Conservation (phyloP, 37 sponge, comb jelly and placozoan genomes). For the Diacarnus erythraeanus region DNA sequence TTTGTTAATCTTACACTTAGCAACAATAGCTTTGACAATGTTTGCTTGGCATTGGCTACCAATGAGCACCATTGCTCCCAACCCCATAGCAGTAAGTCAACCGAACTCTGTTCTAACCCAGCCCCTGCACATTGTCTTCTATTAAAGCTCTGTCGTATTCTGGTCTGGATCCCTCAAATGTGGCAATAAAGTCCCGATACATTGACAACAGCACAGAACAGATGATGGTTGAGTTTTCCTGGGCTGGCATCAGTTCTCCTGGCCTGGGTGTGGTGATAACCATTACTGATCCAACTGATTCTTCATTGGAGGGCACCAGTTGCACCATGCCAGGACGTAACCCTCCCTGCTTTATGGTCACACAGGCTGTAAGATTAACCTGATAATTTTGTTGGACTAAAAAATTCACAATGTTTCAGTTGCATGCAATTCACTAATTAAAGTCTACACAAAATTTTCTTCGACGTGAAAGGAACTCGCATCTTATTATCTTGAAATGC, state of each 20-base stretch:
- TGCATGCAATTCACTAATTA: background rate
- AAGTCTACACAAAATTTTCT: background rate
- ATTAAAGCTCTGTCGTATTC: background rate
- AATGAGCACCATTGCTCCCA: background rate
- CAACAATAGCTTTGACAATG: background rate
- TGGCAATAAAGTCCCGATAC: background rate
- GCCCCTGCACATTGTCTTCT: background rate
- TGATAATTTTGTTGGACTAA: background rate
- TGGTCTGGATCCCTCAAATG: background rate
- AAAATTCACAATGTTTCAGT: background rate
- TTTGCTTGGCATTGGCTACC: background rate
- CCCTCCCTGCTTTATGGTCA: background rate
- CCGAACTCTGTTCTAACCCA: background rate
- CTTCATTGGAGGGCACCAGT: background rate
- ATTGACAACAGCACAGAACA: background rate
- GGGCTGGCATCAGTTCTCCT: background rate
- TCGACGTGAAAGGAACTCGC: background rate
- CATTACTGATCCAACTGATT: background rate
- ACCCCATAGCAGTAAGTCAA: background rate
- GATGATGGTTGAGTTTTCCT: background rate
- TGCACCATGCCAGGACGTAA: background rate
- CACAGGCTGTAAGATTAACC: conserved; percentile 2
- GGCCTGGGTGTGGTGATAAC: background rate
- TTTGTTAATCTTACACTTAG: background rate
- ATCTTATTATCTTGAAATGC: background rate